Percentiles rank a stretch among this genome's conserved stretches.
These are phyloP conservation scores for Ifrita kowaldi DNA, from an alignment of 2,113 vertebrate species.

Conservation along the genomic window DNA sequence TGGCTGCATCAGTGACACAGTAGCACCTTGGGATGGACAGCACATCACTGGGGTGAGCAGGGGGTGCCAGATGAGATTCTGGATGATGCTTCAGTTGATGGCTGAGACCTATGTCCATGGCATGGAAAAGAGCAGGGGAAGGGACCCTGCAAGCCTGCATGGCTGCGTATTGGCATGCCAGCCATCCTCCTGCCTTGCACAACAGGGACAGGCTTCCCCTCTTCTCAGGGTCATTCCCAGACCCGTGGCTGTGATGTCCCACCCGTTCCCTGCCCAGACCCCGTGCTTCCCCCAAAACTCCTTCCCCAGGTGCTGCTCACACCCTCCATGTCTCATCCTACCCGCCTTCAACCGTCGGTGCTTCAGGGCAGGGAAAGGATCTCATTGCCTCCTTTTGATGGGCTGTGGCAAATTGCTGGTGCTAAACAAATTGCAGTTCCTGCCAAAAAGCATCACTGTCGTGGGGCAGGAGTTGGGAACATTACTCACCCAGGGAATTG, in stretches of 20 bases:
- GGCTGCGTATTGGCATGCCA: accelerated
- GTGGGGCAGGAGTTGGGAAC: not conserved
- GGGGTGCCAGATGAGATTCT: accelerated
- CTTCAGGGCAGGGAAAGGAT: not conserved
- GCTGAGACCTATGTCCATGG: accelerated
- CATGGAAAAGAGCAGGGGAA: not conserved
- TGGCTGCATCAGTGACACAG: not conserved
- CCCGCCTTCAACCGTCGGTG: not conserved
- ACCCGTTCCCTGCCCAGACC: not conserved
- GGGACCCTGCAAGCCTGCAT: not conserved
- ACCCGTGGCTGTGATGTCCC: accelerated
- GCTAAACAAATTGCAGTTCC: not conserved
- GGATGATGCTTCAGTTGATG: not conserved
- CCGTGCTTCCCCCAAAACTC: accelerated
- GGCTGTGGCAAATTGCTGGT: not conserved
- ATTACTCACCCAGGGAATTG: not conserved
- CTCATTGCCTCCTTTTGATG: not conserved
- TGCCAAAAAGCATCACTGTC: not conserved
- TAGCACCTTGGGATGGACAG: not conserved
- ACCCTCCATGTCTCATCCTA: not conserved
- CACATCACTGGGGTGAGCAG: accelerated
- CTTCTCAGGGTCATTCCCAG: not conserved
- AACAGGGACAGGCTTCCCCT: not conserved
- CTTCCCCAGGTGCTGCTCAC: not conserved
- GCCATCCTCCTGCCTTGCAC: not conserved